Evolutionary conservation across 2,888 invertebrate species (phyloP).

Genomic region (Dasypolia templi): DNA sequence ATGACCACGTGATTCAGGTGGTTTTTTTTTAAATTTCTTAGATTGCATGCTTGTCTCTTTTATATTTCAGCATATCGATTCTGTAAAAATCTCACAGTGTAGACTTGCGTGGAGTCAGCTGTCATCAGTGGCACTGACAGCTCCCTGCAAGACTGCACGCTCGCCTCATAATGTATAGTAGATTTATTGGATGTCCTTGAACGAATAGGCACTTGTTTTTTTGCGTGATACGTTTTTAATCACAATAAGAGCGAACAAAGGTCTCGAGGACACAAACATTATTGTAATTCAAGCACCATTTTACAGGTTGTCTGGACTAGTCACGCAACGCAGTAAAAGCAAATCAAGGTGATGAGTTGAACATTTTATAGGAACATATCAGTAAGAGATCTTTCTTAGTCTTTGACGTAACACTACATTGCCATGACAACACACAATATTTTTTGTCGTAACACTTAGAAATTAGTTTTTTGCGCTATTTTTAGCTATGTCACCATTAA

Average conservation of each 20-base stretch:
- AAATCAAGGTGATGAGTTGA: conserved; percentile 33
- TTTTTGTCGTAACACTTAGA: neutral
- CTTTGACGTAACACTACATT: neutral
- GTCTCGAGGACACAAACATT: conserved; percentile 1
- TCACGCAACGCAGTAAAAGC: conserved; percentile 36
- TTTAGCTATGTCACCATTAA: neutral
- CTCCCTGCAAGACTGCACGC: no score
- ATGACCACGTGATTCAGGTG: no score
- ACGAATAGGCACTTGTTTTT: neutral
- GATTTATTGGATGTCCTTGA: no score
- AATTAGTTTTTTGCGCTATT: neutral
- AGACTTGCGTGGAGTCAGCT: no score
- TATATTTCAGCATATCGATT: no score
- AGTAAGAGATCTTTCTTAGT: conserved; percentile 17
- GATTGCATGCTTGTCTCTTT: no score
- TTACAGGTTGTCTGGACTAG: conserved; percentile 13
- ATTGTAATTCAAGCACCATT: conserved; percentile 6
- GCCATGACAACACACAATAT: neutral
- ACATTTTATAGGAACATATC: conserved; percentile 22
- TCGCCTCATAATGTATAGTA: no score
- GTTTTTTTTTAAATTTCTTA: no score
- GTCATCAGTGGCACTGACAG: no score
- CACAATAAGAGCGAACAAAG: neutral
- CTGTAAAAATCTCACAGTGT: no score
- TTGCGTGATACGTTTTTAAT: conserved; percentile 2